These are phyloP conservation scores for Harpalus rubripes DNA, from an alignment of 2,888 invertebrate genomes.

Conservation along the genomic window DNA sequence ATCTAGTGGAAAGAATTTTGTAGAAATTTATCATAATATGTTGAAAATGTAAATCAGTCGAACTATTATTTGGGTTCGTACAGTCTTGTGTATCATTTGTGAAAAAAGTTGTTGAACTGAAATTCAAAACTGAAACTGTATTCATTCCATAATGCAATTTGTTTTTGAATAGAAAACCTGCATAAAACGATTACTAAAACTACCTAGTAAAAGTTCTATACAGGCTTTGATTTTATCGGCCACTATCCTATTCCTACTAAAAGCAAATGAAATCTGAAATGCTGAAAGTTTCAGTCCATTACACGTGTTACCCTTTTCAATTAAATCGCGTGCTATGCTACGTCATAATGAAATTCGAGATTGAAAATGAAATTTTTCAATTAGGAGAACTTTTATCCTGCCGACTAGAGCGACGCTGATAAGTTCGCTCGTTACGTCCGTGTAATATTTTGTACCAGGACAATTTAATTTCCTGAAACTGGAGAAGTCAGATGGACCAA, in stretches of 20 bases:
- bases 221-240: neutral
- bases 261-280: neutral
- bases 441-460: neutral
- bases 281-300: neutral
- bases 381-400: constrained; percentile 39
- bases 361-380: constrained; percentile 57
- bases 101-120: too few species aligned
- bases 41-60: too few species aligned
- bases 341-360: constrained; percentile 39
- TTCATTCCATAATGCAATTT: constrained; percentile 4
- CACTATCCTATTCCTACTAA: neutral
- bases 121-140: neutral
- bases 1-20: too few species aligned
- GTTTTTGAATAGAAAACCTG: neutral
- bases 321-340: constrained; percentile 16
- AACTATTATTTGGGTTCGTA: too few species aligned
- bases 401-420: neutral
- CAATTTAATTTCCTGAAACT: neutral
- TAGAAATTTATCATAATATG: too few species aligned
- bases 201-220: neutral
- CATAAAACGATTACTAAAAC: neutral
- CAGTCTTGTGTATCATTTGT: too few species aligned
- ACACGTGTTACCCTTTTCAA: constrained; percentile 28
- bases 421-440: neutral
- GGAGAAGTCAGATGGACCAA: neutral